Conservation (phyloP, 2,797 vertebrate species). For the Mareca strepera region DNA sequence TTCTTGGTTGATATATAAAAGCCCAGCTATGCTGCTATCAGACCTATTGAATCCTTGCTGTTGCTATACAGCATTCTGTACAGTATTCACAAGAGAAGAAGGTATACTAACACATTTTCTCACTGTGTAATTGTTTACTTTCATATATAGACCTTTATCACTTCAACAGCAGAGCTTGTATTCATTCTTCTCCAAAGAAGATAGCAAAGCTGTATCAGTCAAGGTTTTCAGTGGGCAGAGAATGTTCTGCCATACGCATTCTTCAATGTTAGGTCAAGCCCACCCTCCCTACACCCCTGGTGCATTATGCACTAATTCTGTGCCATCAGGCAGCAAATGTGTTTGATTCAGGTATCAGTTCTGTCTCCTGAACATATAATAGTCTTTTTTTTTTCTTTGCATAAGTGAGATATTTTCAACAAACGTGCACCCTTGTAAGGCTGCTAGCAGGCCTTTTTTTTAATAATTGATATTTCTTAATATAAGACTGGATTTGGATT, state of each 20-base stretch:
- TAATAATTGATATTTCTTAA: neutral
- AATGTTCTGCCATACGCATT: fast-evolving
- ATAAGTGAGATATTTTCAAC: neutral
- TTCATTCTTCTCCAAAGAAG: neutral
- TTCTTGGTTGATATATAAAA: neutral
- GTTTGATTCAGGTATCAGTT: neutral
- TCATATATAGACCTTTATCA: neutral
- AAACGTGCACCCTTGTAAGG: neutral
- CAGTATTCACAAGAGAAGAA: neutral
- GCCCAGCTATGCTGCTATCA: neutral
- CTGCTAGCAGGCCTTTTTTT: neutral
- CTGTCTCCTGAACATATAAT: neutral
- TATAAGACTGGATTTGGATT: neutral
- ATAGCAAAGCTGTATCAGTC: neutral
- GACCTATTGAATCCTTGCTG: neutral
- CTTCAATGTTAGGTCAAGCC: neutral
- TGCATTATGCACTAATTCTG: neutral
- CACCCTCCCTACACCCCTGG: fast-evolving
- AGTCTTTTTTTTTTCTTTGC: neutral
- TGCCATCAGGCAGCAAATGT: neutral
- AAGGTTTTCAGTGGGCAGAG: neutral
- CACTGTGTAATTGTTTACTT: neutral
- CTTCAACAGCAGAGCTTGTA: neutral
- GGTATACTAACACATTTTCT: fast-evolving
- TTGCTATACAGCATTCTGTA: neutral